phyloP scores from a whole-genome alignment of 2,797 vertebrate genomes.

The Glossophaga mutica region DNA sequence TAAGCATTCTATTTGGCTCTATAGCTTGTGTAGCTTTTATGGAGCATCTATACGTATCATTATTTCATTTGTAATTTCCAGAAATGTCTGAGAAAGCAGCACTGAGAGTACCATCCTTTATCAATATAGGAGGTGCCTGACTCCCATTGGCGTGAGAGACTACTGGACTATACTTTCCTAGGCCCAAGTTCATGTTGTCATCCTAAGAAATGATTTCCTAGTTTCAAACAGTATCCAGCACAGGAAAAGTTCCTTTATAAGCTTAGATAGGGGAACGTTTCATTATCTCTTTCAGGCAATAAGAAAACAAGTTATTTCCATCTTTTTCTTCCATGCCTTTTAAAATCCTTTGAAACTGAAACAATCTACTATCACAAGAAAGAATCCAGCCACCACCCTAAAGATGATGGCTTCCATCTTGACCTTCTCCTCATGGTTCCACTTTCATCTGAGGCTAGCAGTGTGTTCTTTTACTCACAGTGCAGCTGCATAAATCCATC shows the following conservation, averaged over 20 bases:
- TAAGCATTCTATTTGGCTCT: neutral
- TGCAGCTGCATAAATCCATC: neutral
- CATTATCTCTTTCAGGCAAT: neutral
- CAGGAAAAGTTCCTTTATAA: neutral
- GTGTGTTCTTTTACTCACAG: neutral
- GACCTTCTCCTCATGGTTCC: neutral
- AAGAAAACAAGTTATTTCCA: neutral
- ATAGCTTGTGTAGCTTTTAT: neutral
- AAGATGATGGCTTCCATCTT: neutral
- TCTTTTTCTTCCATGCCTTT: neutral
- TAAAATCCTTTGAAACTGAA: neutral
- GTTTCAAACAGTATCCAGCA: neutral
- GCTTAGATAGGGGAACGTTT: neutral
- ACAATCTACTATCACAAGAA: neutral
- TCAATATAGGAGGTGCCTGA: neutral
- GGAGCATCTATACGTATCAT: neutral
- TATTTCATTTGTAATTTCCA: neutral
- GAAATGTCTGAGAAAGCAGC: neutral
- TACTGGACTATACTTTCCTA: neutral
- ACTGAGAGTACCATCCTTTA: neutral
- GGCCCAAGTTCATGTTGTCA: neutral
- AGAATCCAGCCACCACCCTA: neutral
- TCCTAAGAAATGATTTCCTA: neutral
- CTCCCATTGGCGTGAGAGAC: neutral
- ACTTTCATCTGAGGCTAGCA: neutral